A percentile compares a stretch with the other conserved stretches of the same genome.
Conservation (phyloP, 2,113 vertebrate genomes). For the Tachysurus fulvidraco region DNA sequence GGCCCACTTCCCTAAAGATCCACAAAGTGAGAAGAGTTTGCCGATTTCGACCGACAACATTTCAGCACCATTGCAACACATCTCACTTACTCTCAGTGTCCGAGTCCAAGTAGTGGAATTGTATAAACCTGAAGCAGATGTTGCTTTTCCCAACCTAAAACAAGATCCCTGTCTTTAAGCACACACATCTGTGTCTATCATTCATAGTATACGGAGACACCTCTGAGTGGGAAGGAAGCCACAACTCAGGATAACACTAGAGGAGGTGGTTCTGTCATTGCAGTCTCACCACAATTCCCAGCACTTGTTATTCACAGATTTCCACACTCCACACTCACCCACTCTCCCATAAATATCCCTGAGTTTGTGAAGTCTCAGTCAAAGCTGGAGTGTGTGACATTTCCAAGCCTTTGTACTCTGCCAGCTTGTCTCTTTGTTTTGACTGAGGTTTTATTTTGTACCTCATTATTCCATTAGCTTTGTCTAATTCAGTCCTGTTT, state of each 20-base stretch:
- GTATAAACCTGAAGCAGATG: neutral
- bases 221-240: neutral
- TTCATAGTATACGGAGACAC: neutral
- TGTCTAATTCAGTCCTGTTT: neutral
- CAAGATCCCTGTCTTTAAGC: neutral
- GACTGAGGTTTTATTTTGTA: neutral
- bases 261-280: neutral
- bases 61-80: neutral
- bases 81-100: neutral
- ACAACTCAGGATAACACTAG: neutral
- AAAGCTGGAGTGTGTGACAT: neutral
- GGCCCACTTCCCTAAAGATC: neutral
- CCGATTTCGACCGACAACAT: neutral
- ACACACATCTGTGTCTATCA: neutral
- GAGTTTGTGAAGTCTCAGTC: neutral
- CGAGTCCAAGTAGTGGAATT: neutral
- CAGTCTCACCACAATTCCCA: neutral
- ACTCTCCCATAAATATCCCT: neutral
- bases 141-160: neutral
- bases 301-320: neutral
- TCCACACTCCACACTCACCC: slow-evolving; percentile 1
- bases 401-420: neutral
- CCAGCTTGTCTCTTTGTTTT: neutral
- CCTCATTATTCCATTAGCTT: neutral
- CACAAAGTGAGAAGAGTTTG: neutral